phyloP scores from a whole-genome alignment of 2,113 vertebrate species.

The Muscicapa adusta region DNA sequence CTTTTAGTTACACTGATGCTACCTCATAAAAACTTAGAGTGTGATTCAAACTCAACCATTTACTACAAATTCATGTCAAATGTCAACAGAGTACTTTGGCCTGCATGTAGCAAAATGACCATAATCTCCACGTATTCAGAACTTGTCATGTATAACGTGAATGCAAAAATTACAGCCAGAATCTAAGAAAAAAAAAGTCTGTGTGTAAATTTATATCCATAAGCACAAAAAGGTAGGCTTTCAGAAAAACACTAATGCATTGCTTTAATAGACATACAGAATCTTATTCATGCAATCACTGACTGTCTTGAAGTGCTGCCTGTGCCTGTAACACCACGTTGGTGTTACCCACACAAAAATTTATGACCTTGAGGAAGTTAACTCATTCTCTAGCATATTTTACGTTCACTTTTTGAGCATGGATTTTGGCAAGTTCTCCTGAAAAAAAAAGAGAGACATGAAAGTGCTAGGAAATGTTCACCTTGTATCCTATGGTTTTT shows the following conservation, averaged over 20 bases:
- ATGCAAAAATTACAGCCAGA: neutral
- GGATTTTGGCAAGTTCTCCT: neutral
- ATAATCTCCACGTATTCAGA: neutral
- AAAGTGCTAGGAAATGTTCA: conserved; percentile 30
- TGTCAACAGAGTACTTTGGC: neutral
- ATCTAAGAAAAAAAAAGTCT: neutral
- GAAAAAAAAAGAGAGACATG: neutral
- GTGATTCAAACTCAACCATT: neutral
- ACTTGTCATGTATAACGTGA: neutral
- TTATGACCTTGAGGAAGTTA: neutral
- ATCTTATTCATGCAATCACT: neutral
- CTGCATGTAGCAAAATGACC: neutral
- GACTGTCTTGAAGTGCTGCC: neutral
- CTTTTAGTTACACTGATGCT: neutral
- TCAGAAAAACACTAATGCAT: neutral
- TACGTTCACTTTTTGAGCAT: neutral
- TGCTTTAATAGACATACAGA: neutral
- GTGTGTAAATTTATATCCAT: neutral
- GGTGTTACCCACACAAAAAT: neutral
- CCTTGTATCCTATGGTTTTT: conserved; percentile 93
- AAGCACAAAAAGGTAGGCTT: neutral
- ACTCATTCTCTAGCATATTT: neutral
- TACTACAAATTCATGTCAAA: neutral
- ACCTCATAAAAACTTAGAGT: neutral
- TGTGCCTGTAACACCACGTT: neutral